Evolutionary conservation across 2,888 invertebrate species (phyloP), one percentile per base, ranked within the genome.

Genomic region (Phyllotreta striolata): DNA sequence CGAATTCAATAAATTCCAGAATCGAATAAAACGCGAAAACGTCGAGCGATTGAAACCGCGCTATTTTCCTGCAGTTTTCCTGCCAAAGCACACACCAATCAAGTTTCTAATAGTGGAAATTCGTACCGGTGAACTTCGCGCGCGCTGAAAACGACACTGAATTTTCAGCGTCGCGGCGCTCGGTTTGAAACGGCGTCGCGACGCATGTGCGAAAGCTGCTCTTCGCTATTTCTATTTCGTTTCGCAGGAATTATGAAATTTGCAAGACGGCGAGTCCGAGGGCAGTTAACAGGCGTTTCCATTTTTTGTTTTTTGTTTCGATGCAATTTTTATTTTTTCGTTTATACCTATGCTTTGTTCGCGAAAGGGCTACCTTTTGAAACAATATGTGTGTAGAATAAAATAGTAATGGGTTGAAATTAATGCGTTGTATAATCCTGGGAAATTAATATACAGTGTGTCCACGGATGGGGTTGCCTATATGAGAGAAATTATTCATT

Each of bases 61-160:
- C 51, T 44, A 56, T 62, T 52, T 51, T 44, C 62, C 4, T 43
- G 47, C 34, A 62, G 57, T 56, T 62, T n/a, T 49, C 35, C 56
- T 55, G 51, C 37, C 56, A 56, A 52, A 62, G 57, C 35, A 62
- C 57, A 49, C 63, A 62, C 66, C 57, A 64, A 63, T 63, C 60
- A 61, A 62, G 43, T 55, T 13, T n/a, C 43, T 49, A 63, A 47
- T 63, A 63, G 43, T 61, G 49, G n/a, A 66, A 63, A 65, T 67
- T 67, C 63, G 59, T 59, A 59, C 63, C 63, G 68, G 55, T 66
- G 66, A 68, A 72, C 75, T 75, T 72, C 71, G 68, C 73, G 75
- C 67, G 73, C 74, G 75, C 63, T 72, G 73, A 69, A 76, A 75
- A 72, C 77, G 74, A 74, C 76, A 78, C 77, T 77, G 78, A 77